Base-by-base conservation (phyloP, 2,113 vertebrate genomes). In the Boleophthalmus pectinirostris region DNA sequence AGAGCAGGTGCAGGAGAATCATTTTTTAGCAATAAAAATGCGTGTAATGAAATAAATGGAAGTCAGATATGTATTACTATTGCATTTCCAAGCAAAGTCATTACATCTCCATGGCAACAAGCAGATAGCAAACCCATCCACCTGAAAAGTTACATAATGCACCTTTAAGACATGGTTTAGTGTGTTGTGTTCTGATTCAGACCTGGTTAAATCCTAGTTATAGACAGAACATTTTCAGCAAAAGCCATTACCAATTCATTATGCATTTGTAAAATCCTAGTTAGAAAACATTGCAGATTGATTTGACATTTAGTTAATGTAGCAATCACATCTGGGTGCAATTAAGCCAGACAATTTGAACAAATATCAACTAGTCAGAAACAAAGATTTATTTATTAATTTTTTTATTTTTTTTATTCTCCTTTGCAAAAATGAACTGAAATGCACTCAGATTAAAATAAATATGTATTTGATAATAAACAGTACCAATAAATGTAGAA, bases 211-310 rank as follows among this genome's bases (percentile, higher is more conserved):
- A 47, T 13, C 14, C 46, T 47, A 14, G 51, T 10, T 47, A 16
- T 47, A 47, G 14, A 51, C 4, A 54, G 8, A 11, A n/a, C 2
- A 20, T 20, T 53, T 14, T 57, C 21, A 56, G 11, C n/a, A 13
- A 53, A 53, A 53, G 18, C 11, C 20, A 53, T n/a, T n/a, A 53
- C 51, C 18, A 54, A 58, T 15, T 25, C 3, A 15, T 58, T 24
- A 58, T 58, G 23, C 23, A 25, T 58, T 25, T 58, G 14, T 58
- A 58, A 58, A 54, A 54, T 2, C 51, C 13, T 25, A 58, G 23
- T 57, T 57, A 57, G 51, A 54, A 57, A 57, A 57, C 53, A 56
- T 23, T 23, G 53, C n/a, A 7, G 53, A 56, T 56, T 56, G 53
- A 56, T 21, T 56, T 56, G 21, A 56, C 54, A 56, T 56, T 56